These are phyloP conservation scores for Artemisiospiza belli DNA, from an alignment of 2,113 vertebrate species.

Conservation along the genomic window DNA sequence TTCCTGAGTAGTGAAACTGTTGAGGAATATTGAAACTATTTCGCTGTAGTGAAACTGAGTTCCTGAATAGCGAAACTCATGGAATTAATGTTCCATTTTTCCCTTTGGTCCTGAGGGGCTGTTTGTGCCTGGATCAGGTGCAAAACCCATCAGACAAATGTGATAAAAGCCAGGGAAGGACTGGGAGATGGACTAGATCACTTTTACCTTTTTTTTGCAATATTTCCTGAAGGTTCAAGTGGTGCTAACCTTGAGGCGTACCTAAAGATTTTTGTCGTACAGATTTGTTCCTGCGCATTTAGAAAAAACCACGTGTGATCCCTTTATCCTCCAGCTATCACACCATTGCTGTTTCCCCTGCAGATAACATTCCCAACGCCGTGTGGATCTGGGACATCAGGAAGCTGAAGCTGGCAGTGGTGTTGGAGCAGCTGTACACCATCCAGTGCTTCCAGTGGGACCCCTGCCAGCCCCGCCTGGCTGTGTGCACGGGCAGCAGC, in stretches of 20 bases:
- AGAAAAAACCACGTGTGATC: accelerated
- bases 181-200: background rate
- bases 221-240: background rate
- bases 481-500: constrained; percentile 85
- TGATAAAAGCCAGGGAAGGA: background rate
- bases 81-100: background rate
- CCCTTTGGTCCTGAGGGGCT: background rate
- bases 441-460: constrained; percentile 92
- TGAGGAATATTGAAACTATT: too few species aligned
- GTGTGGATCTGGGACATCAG: constrained; percentile 95
- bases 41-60: too few species aligned
- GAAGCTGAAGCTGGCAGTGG: constrained; percentile 81
- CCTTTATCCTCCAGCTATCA: background rate
- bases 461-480: constrained; percentile 83
- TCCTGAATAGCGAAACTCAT: too few species aligned
- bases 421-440: constrained; percentile 84
- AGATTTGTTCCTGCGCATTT: background rate
- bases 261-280: background rate
- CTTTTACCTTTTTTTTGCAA: background rate
- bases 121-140: background rate
- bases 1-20: background rate
- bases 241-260: background rate
- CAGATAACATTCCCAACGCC: constrained; percentile 86
- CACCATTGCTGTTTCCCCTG: accelerated
- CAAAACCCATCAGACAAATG: background rate